A percentile compares a stretch with the other conserved stretches of the same genome.
These are phyloP conservation scores for Leucozona laternaria DNA, from an alignment of 2,888 invertebrate species.

Conservation along the genomic window DNA sequence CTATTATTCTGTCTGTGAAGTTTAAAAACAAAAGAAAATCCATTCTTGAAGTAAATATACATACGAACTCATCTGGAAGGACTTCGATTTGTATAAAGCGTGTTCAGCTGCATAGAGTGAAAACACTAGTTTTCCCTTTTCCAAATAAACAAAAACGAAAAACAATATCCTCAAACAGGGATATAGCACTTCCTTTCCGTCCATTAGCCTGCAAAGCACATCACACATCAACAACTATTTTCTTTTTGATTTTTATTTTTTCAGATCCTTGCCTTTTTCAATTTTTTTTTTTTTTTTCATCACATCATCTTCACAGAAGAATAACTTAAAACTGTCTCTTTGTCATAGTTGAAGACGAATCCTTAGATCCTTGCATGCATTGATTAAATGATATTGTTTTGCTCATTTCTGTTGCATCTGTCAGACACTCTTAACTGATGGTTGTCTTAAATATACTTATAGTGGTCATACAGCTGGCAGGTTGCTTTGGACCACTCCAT, in stretches of 20 bases:
- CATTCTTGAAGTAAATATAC: slow-evolving; percentile 22
- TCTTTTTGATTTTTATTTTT: slow-evolving; percentile 7
- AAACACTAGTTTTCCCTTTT: slow-evolving; percentile 48
- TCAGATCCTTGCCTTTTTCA: background rate
- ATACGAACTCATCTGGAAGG: slow-evolving; percentile 47
- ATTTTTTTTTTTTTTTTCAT: slow-evolving; percentile 7
- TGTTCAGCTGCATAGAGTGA: slow-evolving; percentile 46
- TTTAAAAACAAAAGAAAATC: background rate
- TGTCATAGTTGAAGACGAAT: slow-evolving; percentile 12
- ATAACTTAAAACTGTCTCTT: slow-evolving; percentile 13
- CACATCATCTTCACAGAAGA: slow-evolving; percentile 8
- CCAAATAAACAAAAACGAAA: slow-evolving; percentile 1
- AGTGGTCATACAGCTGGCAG: slow-evolving; percentile 20
- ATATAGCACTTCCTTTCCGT: slow-evolving; percentile 10
- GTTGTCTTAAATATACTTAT: slow-evolving; percentile 8
- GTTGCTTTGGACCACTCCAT: background rate
- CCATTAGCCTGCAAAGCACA: slow-evolving; percentile 10
- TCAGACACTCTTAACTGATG: slow-evolving; percentile 31
- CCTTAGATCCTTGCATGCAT: slow-evolving; percentile 30
- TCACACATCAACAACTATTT: background rate
- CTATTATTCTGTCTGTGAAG: background rate
- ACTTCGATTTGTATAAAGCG: slow-evolving; percentile 50
- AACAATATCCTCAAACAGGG: background rate
- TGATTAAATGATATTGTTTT: slow-evolving; percentile 33
- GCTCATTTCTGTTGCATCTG: slow-evolving; percentile 35